Percentiles rank a stretch among this genome's conserved stretches.
Conservation (phyloP, 2,888 invertebrate species). For the Himalopsyche kuldschensis region DNA sequence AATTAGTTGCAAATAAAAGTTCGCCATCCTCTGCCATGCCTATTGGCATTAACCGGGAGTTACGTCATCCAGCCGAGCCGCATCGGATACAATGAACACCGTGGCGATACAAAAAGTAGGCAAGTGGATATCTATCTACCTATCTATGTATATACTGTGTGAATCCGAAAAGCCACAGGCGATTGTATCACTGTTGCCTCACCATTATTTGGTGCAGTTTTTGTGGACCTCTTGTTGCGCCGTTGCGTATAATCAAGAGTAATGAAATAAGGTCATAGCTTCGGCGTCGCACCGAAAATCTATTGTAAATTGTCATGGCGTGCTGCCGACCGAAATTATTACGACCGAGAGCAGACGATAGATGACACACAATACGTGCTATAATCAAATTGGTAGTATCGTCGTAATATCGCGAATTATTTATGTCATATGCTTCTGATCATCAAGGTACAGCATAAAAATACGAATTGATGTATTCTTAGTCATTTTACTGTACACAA, state of each 20-base stretch:
- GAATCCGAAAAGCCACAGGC: neutral
- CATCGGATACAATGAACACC: neutral
- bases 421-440: no score
- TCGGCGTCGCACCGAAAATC: neutral
- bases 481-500: no score
- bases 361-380: neutral
- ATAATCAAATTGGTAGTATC: neutral
- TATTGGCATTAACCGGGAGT: neutral
- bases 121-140: neutral
- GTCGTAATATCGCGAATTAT: neutral
- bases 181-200: neutral
- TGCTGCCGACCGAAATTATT: neutral
- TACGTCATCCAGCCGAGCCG: neutral
- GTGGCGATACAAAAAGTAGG: neutral
- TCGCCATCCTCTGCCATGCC: neutral
- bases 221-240: slow-evolving; percentile 1
- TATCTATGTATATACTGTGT: neutral
- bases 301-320: neutral
- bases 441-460: no score
- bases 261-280: neutral
- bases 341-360: neutral
- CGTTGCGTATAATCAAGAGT: neutral
- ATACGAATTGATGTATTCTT: no score
- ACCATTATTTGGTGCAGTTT: neutral
- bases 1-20: neutral